Evolutionary conservation across 2,797 vertebrate species (phyloP).

Genomic region (Lacerta agilis): DNA sequence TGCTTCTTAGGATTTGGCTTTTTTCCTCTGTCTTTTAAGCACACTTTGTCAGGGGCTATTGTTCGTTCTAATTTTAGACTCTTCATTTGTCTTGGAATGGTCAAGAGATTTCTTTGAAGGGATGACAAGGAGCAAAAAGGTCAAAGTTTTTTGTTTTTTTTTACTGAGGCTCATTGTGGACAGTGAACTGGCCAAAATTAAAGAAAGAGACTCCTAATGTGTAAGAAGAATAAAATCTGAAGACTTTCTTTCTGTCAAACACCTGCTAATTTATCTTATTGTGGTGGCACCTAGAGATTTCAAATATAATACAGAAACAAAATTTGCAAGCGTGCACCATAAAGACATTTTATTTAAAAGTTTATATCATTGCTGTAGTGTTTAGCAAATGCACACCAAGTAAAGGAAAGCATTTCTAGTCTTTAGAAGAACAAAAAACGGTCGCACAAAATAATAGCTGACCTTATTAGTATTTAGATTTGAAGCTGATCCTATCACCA

Average conservation of each 20-base stretch:
- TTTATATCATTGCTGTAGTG: neutral
- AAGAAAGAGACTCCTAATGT: slow-evolving; percentile 32
- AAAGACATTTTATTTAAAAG: neutral
- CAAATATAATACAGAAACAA: neutral
- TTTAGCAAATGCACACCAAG: neutral
- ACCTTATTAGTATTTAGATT: neutral
- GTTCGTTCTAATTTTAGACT: slow-evolving; percentile 33
- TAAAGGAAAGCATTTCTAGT: neutral
- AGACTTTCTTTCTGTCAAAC: rapidly evolving
- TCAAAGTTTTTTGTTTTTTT: neutral
- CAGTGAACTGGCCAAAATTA: slow-evolving; percentile 27
- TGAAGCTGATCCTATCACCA: neutral
- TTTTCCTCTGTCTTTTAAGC: neutral
- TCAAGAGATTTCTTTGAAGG: slow-evolving; percentile 52
- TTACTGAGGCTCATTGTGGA: neutral
- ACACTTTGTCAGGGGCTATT: neutral
- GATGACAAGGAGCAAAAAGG: slow-evolving; percentile 14
- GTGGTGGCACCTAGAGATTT: neutral
- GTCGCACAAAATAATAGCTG: neutral
- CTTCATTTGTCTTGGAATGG: slow-evolving; percentile 34
- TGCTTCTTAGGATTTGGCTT: slow-evolving; percentile 10
- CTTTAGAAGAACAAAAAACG: neutral
- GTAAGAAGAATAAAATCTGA: neutral
- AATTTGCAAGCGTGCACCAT: neutral
- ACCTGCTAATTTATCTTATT: neutral